phyloP scores from a whole-genome alignment of 2,113 vertebrate species.

The Tylochromis polylepis region DNA sequence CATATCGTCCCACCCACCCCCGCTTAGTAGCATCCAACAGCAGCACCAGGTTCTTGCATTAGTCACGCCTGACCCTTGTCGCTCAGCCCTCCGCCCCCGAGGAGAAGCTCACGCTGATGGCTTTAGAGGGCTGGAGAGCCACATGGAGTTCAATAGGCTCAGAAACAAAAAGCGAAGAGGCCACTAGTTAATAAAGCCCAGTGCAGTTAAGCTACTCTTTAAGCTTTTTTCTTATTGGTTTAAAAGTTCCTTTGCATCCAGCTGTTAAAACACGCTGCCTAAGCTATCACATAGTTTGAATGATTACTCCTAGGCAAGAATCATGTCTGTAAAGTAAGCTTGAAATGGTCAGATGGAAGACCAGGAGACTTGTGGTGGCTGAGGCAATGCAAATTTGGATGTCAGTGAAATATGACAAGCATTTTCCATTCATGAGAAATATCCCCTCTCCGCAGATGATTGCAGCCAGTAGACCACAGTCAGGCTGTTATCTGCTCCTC shows the following conservation, averaged over 20 bases:
- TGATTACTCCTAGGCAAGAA: background rate
- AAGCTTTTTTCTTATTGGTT: conserved; percentile 38
- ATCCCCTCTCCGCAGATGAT: conserved; percentile 3
- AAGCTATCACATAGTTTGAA: background rate
- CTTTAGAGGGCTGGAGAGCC: conserved; percentile 19
- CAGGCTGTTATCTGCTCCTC: conserved; percentile 34
- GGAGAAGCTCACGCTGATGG: conserved; percentile 28
- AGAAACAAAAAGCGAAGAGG: conserved; percentile 68
- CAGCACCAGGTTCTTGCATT: conserved; percentile 59
- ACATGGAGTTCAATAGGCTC: conserved; percentile 48
- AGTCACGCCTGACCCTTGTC: conserved; percentile 51
- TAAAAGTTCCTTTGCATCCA: conserved; percentile 43
- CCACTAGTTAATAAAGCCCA: conserved; percentile 65
- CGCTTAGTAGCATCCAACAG: conserved; percentile 36
- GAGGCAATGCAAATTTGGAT: background rate
- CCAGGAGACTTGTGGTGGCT: background rate
- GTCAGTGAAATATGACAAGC: conserved; percentile 14
- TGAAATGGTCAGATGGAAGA: conserved; percentile 1
- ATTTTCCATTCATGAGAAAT: conserved; percentile 29
- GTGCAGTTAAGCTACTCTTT: conserved; percentile 56
- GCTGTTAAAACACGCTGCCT: background rate
- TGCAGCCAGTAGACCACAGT: conserved; percentile 28
- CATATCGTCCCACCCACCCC: conserved; percentile 9
- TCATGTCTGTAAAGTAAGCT: background rate
- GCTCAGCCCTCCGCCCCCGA: background rate